Percentiles rank a stretch among this genome's conserved stretches.
Evolutionary conservation across 53 echinoderm and acorn worm genomes (phyloP).

Genomic region (Actinopyga echinites): DNA sequence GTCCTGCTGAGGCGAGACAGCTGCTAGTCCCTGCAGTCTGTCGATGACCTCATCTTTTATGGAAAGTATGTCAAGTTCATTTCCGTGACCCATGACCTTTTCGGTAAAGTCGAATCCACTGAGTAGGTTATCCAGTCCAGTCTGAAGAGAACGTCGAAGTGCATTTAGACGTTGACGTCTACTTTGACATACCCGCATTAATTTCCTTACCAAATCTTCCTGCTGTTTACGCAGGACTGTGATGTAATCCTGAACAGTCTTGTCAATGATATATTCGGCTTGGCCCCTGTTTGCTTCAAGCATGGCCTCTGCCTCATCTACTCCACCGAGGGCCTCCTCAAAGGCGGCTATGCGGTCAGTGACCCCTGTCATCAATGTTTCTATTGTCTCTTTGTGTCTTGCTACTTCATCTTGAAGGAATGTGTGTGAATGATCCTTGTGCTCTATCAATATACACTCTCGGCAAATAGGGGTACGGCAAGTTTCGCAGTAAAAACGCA

Average conservation of each 20-base stretch:
- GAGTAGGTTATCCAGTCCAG: conserved; percentile 90
- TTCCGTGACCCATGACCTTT: conserved; percentile 95
- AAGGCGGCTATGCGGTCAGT: conserved; percentile 89
- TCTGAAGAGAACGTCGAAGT: conserved; percentile 84
- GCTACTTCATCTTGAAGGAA: conserved; percentile 95
- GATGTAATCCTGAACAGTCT: conserved; percentile 87
- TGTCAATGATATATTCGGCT: conserved; percentile 95
- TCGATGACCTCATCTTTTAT: conserved; percentile 99
- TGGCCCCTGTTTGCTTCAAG: conserved; percentile 95
- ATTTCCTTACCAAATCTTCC: conserved; percentile 69
- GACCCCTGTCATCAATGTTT: conserved; percentile 80
- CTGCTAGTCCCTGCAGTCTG: conserved; percentile 83
- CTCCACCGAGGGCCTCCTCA: conserved; percentile 84
- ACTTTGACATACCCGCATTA: conserved; percentile 79
- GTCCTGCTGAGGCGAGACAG: conserved; percentile 93
- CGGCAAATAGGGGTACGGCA: conserved; percentile 90
- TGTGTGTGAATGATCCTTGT: conserved; percentile 94
- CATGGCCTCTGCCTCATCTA: conserved; percentile 95
- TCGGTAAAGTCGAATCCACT: conserved; percentile 98
- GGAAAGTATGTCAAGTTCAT: conserved; percentile 92
- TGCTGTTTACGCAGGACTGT: conserved; percentile 73
- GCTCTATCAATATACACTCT: conserved; percentile 94
- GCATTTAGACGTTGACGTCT: conserved; percentile 92
- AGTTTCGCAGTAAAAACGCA: conserved; percentile 94
- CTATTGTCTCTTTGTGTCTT: conserved; percentile 89